These are phyloP conservation scores for Lomographa bimaculata DNA, from an alignment of 2,888 invertebrate genomes.

Conservation along the genomic window DNA sequence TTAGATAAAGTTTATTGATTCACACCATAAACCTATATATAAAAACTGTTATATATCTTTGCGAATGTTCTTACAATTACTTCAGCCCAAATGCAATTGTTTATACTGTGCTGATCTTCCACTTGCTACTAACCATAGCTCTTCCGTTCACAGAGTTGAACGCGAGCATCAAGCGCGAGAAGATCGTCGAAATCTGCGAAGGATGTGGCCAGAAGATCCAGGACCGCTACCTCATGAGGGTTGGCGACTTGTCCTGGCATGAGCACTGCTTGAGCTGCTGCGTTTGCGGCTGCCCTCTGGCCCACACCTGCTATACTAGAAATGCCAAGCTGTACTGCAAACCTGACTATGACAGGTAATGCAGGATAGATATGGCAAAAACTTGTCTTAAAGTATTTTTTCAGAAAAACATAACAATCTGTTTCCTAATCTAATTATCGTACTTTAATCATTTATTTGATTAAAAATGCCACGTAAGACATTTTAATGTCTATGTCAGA, in stretches of 20 bases:
- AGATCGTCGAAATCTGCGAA: constrained; percentile 94
- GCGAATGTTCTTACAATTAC: no score
- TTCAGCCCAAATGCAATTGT: no score
- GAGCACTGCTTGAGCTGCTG: constrained; percentile 98
- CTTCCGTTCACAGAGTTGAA: constrained; percentile 61
- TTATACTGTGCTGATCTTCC: constrained; percentile 35
- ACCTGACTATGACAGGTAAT: constrained; percentile 97
- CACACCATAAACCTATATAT: no score
- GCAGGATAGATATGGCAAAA: no score
- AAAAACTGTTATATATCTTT: no score
- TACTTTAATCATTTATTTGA: no score
- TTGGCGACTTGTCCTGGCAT: constrained; percentile 97
- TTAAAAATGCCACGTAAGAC: no score
- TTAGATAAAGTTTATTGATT: no score
- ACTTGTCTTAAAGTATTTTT: no score
- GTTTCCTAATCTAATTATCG: no score
- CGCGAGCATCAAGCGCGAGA: constrained; percentile 89
- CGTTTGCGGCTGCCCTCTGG: constrained; percentile 95
- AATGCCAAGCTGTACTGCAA: constrained; percentile 98
- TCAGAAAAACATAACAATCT: no score
- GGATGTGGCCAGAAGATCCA: constrained; percentile 97
- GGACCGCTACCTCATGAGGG: constrained; percentile 97
- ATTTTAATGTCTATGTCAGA: no score
- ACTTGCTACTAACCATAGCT: constrained; percentile 60
- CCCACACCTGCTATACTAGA: constrained; percentile 96